Base-by-base conservation (phyloP, 2,797 vertebrate genomes). In the Propithecus perrieri region DNA sequence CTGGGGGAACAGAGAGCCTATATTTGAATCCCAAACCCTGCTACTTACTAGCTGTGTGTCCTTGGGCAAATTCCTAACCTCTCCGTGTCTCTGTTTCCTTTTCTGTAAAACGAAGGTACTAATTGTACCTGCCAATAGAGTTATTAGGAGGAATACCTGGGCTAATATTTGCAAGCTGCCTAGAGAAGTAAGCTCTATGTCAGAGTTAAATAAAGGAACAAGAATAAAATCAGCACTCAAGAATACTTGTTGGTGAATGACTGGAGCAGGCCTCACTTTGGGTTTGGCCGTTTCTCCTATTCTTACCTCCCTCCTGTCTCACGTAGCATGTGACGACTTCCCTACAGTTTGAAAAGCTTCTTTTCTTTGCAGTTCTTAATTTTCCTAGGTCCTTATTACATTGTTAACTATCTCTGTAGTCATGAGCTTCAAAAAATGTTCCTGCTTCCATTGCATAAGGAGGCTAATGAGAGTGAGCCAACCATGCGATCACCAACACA, bases 361-460 rank as follows among this genome's bases (percentile, higher is more conserved):
- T 97, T 93, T 30, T 93, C 93, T 78, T 24, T 93, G 48, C 57
- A 65, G 67, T 38, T 96, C 88, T 97, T 75, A 38, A 83, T 89
- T 96, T 96, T 93, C 50, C 57, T 92, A 83, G 65, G 10, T 30
- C 0, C 14, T 38, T 63, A 20, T 71, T 97, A 28, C 94, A 96
- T 96, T 93, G 95, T 72, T 79, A 83, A 50, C 85, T 59, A 74
- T 80, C 79, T 90, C 84, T 93, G 33, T 75, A 33, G 28, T 96
- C 95, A 94, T 0, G 69, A 98, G 95, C 61, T 94, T 93, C 63
- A 96, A 96, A 98, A 97, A 80, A 72, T 86, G 87, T 95, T 93
- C 83, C 81, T 88, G 41, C 79, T 97, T 97, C 88, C 94, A 46
- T 96, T 97, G 85, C 91, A 96, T 63, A 93, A 95, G 97, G 96